Conservation (phyloP, 2,888 invertebrate genomes). For the Nymphalis polychloros region DNA sequence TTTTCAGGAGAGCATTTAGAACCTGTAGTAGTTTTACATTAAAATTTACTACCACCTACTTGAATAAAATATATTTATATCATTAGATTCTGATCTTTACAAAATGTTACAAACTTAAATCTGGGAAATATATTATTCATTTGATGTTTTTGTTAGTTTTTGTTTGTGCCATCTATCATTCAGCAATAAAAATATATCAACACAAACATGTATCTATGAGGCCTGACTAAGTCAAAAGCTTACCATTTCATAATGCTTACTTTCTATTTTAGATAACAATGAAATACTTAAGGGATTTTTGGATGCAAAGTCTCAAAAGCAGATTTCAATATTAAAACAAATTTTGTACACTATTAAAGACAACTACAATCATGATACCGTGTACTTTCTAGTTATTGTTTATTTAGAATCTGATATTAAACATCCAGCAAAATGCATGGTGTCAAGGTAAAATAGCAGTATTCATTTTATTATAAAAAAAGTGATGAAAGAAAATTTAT, state of each 20-base stretch:
- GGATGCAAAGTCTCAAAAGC: conserved; percentile 54
- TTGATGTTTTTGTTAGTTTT: too few species aligned
- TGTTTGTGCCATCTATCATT: too few species aligned
- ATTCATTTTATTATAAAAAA: background rate
- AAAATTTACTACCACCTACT: too few species aligned
- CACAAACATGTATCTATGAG: too few species aligned
- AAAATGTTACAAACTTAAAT: too few species aligned
- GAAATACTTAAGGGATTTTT: conserved; percentile 46
- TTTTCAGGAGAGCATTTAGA: background rate
- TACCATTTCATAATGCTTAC: too few species aligned
- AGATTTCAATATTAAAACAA: conserved; percentile 55
- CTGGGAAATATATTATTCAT: too few species aligned
- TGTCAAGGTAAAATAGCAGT: conserved; percentile 53
- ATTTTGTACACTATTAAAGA: conserved; percentile 44
- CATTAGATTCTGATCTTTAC: too few species aligned
- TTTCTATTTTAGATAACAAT: conserved; percentile 26
- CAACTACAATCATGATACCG: conserved; percentile 34
- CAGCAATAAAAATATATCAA: too few species aligned
- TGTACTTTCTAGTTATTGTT: conserved; percentile 55
- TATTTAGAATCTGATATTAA: conserved; percentile 63
- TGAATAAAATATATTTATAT: too few species aligned
- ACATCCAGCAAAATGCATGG: conserved; percentile 69
- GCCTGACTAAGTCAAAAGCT: too few species aligned
- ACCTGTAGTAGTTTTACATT: background rate
- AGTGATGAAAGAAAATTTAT: too few species aligned